Conservation (phyloP, 2,888 invertebrate genomes). For the Drosophila recens region DNA sequence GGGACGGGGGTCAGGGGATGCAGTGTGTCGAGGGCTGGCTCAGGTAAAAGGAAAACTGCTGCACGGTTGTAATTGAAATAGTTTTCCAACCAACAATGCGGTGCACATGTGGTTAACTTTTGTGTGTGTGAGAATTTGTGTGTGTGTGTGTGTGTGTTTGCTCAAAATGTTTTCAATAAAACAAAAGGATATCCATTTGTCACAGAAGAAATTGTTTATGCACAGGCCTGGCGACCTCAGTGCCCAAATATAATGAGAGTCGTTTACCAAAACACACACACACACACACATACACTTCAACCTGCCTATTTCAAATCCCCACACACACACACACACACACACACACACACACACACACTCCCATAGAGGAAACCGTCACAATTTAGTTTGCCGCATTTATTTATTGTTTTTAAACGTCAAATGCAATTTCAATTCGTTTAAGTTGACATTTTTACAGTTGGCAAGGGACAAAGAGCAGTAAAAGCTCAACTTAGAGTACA, state of each 20-base stretch:
- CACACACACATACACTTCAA: conserved; percentile 5
- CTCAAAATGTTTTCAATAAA: conserved; percentile 67
- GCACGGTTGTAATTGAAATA: conserved; percentile 74
- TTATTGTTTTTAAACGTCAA: conserved; percentile 52
- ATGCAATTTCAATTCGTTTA: conserved; percentile 49
- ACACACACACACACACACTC: background rate
- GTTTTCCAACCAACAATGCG: conserved; percentile 61
- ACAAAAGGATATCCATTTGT: conserved; percentile 80
- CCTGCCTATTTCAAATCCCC: background rate
- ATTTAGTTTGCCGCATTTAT: conserved; percentile 62
- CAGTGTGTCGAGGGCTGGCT: conserved; percentile 8
- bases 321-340: background rate
- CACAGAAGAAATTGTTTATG: conserved; percentile 67
- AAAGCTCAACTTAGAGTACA: conserved; percentile 32
- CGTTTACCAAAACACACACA: conserved; percentile 27
- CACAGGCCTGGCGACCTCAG: conserved; percentile 33
- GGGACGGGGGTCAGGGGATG: background rate
- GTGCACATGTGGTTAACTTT: conserved; percentile 14
- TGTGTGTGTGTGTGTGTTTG: conserved; percentile 24
- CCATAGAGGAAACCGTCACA: conserved; percentile 20
- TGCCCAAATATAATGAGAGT: conserved; percentile 59
- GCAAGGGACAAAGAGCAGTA: conserved; percentile 36
- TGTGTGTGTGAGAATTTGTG: conserved; percentile 7
- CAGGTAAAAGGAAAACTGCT: conserved; percentile 42
- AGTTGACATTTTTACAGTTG: conserved; percentile 34